Evolutionary conservation across 2,113 vertebrate species (phyloP).

Genomic region (Riparia riparia): DNA sequence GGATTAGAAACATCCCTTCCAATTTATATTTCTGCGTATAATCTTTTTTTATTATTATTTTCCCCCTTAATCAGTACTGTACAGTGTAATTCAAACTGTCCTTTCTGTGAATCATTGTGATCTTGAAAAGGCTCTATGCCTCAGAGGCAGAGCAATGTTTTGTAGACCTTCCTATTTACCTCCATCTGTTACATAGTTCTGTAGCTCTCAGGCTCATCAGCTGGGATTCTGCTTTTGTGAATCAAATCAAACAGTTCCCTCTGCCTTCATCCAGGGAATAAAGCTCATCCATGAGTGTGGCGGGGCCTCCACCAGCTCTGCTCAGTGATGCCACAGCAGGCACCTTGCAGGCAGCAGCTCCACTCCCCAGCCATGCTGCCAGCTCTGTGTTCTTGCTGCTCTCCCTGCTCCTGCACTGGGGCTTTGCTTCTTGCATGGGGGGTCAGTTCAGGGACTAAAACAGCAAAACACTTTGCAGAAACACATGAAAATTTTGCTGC

Average conservation of each 20-base stretch:
- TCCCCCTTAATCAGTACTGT: background rate
- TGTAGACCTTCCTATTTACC: background rate
- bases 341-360: background rate
- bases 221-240: background rate
- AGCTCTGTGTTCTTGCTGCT: background rate
- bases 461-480: background rate
- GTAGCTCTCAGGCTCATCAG: background rate
- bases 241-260: background rate
- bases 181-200: background rate
- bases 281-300: background rate
- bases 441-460: background rate
- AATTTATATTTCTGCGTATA: background rate
- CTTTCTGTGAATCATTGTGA: background rate
- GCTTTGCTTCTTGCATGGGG: background rate
- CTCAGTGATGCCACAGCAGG: background rate
- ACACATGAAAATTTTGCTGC: background rate
- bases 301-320: background rate
- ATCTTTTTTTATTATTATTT: background rate
- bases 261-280: background rate
- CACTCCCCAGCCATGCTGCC: accelerated
- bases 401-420: background rate
- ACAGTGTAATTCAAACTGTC: background rate
- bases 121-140: background rate
- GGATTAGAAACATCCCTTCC: background rate
- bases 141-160: background rate